Percentiles rank a stretch among this genome's conserved stretches.
Conservation (phyloP, 2,888 invertebrate species). For the Lymantria monacha region DNA sequence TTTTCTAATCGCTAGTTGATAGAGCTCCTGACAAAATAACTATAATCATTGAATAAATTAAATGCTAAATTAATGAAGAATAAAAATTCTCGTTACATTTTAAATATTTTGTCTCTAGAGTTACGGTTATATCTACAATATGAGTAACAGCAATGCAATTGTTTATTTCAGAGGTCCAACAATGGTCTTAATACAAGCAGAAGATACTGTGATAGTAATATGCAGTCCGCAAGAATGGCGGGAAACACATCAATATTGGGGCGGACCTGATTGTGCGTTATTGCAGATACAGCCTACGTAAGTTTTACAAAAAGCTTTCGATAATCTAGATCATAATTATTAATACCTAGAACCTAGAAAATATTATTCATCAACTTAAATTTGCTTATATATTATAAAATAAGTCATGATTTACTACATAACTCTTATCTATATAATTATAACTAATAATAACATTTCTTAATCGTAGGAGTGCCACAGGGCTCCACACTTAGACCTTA, state of each 20-base stretch:
- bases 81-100: no score
- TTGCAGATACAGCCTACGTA: conserved; percentile 89
- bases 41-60: no score
- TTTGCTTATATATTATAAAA: background rate
- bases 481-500: background rate
- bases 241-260: conserved; percentile 93
- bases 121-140: no score
- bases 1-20: no score
- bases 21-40: no score
- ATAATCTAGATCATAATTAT: background rate
- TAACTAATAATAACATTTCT: background rate
- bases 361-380: background rate
- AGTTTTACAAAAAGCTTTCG: conserved; percentile 34
- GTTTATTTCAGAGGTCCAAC: conserved; percentile 81
- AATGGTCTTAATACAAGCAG: conserved; percentile 81
- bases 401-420: background rate
- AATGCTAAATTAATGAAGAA: no score
- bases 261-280: conserved; percentile 89
- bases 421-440: background rate
- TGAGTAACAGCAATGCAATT: no score
- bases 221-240: conserved; percentile 92
- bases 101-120: no score
- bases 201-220: conserved; percentile 87
- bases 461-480: background rate
- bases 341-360: background rate